A percentile compares a stretch with the other conserved stretches of the same genome.
Conservation (phyloP, 2,113 vertebrate genomes). For the Actinemys pallida region DNA sequence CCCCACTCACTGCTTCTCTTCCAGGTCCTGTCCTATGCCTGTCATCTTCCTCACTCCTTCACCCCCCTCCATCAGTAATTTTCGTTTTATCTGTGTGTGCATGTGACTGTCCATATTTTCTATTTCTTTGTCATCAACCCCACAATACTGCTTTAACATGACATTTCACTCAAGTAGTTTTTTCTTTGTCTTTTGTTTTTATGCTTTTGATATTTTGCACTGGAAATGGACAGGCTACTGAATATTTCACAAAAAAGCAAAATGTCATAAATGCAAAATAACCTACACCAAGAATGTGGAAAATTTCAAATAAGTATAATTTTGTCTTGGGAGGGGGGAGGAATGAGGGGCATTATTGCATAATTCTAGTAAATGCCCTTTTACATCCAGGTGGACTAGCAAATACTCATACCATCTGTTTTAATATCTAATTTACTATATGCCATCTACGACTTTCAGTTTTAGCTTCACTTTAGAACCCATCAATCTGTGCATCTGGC, state of each 20-base stretch:
- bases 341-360: constrained; percentile 28
- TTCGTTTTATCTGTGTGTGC: background rate
- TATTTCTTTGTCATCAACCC: background rate
- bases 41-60: constrained; percentile 4
- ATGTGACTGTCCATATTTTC: background rate
- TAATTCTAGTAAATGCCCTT: constrained; percentile 23
- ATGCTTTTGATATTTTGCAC: background rate
- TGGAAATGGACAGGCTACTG: background rate
- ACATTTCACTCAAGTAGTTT: constrained; percentile 11
- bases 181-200: background rate
- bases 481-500: constrained; percentile 68
- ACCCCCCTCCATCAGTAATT: background rate
- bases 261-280: background rate
- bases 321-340: background rate
- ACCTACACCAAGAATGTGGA: background rate
- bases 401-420: constrained; percentile 70
- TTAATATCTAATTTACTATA: constrained; percentile 65
- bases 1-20: background rate
- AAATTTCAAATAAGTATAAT: constrained; percentile 9
- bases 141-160: background rate
- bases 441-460: constrained; percentile 64
- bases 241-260: background rate
- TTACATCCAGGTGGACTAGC: constrained; percentile 52
- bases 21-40: background rate
- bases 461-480: constrained; percentile 60